These are phyloP conservation scores for Busseola fusca DNA, from an alignment of 2,888 invertebrate species.

Conservation along the genomic window DNA sequence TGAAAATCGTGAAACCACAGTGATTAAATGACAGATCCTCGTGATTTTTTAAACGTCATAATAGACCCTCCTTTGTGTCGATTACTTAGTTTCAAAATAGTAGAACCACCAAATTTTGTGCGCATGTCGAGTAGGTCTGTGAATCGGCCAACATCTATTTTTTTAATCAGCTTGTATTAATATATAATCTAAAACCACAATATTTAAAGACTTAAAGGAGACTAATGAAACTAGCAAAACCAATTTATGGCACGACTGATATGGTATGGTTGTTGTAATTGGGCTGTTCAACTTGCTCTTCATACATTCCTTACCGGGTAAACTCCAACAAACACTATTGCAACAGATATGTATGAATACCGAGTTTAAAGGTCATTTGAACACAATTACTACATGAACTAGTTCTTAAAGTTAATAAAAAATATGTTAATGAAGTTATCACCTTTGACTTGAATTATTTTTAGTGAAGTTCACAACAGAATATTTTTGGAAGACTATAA, in stretches of 20 bases:
- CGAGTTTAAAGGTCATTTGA: conserved; percentile 17
- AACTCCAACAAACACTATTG: conserved; percentile 16
- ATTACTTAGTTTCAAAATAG: too few species aligned
- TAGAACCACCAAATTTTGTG: too few species aligned
- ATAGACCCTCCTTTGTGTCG: too few species aligned
- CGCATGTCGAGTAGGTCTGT: too few species aligned
- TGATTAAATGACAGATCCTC: neutral
- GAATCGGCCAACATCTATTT: too few species aligned
- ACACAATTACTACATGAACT: too few species aligned
- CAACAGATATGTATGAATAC: conserved; percentile 11
- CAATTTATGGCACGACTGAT: conserved; percentile 5
- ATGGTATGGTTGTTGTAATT: conserved; percentile 24
- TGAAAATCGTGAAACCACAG: neutral
- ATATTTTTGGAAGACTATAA: neutral
- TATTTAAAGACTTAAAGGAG: conserved; percentile 19
- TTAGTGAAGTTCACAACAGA: neutral
- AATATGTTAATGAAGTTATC: neutral
- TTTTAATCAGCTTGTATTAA: too few species aligned
- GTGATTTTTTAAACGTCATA: too few species aligned
- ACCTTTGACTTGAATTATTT: neutral
- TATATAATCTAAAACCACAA: neutral
- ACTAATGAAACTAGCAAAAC: conserved; percentile 18
- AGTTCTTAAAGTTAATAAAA: neutral
- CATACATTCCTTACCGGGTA: conserved; percentile 31
- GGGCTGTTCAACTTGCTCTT: conserved; percentile 6